Evolutionary conservation across 2,888 invertebrate genomes (phyloP).

Genomic region (Parasteatoda lunata): DNA sequence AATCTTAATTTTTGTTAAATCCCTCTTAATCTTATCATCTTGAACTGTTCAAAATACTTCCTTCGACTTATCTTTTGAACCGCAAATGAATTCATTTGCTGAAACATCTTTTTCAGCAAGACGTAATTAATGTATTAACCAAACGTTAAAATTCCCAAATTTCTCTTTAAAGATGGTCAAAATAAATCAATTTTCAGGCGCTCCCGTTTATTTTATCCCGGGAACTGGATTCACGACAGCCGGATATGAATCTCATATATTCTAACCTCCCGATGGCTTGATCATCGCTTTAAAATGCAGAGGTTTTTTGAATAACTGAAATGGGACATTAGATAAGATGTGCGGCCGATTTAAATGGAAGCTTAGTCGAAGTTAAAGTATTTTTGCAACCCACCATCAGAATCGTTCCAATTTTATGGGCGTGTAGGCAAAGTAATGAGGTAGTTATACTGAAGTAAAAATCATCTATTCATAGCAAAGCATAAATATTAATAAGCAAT

Average conservation of each 20-base stretch:
- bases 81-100: background rate
- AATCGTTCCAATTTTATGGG: slow-evolving; percentile 41
- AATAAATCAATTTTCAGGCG: slow-evolving; percentile 36
- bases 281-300: slow-evolving; percentile 48
- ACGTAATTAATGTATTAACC: slow-evolving; percentile 50
- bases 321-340: slow-evolving; percentile 55
- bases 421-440: slow-evolving; percentile 44
- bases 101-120: background rate
- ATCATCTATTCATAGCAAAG: slow-evolving; percentile 51
- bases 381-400: slow-evolving; percentile 12
- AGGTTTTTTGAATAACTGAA: slow-evolving; percentile 52
- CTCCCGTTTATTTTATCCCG: slow-evolving; percentile 29
- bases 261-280: slow-evolving; percentile 25
- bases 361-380: slow-evolving; percentile 46
- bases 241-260: slow-evolving; percentile 60
- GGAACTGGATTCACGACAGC: slow-evolving; percentile 11
- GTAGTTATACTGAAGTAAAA: slow-evolving; percentile 41
- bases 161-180: slow-evolving; percentile 11
- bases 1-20: background rate
- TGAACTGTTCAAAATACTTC: background rate
- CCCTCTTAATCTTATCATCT: background rate
- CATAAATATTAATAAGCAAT: slow-evolving; percentile 60
- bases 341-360: slow-evolving; percentile 34
- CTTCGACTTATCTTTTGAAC: background rate
- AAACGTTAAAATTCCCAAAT: slow-evolving; percentile 38